A percentile compares a stretch with the other conserved stretches of the same genome.
These are phyloP conservation scores for Eulemur rubriventer DNA, from an alignment of 2,797 vertebrate species.

Conservation along the genomic window DNA sequence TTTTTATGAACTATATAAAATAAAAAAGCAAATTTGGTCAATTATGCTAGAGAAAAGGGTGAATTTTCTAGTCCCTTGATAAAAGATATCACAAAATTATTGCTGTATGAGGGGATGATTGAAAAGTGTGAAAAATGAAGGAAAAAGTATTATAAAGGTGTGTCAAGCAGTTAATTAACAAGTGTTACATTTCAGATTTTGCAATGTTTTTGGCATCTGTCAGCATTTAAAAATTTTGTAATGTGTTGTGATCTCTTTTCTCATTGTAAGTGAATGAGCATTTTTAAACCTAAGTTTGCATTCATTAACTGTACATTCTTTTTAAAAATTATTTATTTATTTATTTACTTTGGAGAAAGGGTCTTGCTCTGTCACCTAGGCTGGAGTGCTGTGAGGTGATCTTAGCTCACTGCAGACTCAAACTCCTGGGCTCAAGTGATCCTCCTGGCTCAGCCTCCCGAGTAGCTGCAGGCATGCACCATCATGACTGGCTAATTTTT, in stretches of 20 bases:
- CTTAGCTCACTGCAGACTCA: neutral
- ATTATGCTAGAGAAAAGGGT: neutral
- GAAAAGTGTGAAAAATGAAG: neutral
- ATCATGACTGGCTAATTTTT: neutral
- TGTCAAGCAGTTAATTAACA: neutral
- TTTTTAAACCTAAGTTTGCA: neutral
- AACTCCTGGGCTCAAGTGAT: neutral
- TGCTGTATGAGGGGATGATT: neutral
- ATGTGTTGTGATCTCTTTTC: neutral
- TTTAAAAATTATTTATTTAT: neutral
- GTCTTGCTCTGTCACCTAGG: neutral
- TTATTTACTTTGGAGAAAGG: neutral
- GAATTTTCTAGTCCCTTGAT: neutral
- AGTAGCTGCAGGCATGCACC: neutral
- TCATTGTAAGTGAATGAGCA: neutral
- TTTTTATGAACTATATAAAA: constrained; percentile 1
- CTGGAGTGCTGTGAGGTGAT: neutral
- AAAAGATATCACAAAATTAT: neutral
- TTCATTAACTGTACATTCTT: neutral
- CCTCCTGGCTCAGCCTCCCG: neutral
- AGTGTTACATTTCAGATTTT: neutral
- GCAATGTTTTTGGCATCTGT: neutral
- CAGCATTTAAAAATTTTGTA: neutral
- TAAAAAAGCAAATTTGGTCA: neutral
- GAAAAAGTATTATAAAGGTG: neutral